These are phyloP conservation scores for Patella caerulea DNA, from an alignment of 2,888 invertebrate species.

Conservation along the genomic window DNA sequence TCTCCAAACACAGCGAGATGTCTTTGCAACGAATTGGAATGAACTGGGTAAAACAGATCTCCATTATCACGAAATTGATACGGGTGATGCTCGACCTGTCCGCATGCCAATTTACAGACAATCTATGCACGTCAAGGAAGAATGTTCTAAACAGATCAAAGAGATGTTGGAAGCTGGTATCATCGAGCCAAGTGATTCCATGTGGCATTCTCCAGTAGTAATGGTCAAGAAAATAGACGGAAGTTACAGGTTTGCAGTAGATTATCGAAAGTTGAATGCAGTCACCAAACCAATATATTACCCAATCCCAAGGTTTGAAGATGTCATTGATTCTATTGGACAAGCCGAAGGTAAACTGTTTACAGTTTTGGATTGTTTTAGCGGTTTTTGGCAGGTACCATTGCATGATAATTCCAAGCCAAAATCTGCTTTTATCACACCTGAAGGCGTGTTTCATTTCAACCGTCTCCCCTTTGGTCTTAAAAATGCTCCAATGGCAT, in stretches of 20 bases:
- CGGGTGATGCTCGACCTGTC: conserved; percentile 32
- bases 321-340: conserved; percentile 36
- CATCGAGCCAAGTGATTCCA: neutral
- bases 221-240: conserved; percentile 36
- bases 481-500: conserved; percentile 34
- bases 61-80: conserved; percentile 37
- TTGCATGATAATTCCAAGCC: conserved; percentile 27
- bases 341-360: conserved; percentile 27
- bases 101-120: conserved; percentile 29
- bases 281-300: conserved; percentile 34
- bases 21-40: conserved; percentile 27
- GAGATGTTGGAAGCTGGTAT: conserved; percentile 34
- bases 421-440: conserved; percentile 37
- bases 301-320: conserved; percentile 35
- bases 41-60: conserved; percentile 35
- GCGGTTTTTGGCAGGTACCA: conserved; percentile 33
- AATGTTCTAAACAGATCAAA: conserved; percentile 31
- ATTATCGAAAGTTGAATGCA: conserved; percentile 36
- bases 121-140: conserved; percentile 23
- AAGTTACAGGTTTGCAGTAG: conserved; percentile 37
- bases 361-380: conserved; percentile 33
- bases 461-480: conserved; percentile 44
- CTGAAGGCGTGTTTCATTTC: conserved; percentile 33
- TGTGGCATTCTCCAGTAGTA: conserved; percentile 39
- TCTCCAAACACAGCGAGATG: conserved; percentile 1